These are phyloP conservation scores for Spisula subtruncata DNA, from an alignment of 2,888 invertebrate species.

Conservation along the genomic window DNA sequence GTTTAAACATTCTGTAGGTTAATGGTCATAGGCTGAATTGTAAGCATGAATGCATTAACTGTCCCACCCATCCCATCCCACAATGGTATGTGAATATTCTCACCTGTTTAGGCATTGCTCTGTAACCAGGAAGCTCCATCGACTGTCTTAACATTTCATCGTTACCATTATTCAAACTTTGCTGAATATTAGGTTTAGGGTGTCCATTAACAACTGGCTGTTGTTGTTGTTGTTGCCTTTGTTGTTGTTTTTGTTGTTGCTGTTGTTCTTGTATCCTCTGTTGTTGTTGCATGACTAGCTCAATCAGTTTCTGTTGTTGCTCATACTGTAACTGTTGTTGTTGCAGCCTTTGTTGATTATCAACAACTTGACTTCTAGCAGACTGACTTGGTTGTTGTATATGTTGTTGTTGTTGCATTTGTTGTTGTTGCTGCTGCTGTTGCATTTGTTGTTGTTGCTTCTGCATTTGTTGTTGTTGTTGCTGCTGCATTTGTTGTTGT, in stretches of 20 bases:
- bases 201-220: slow-evolving; percentile 34
- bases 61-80: too few species aligned
- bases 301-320: slow-evolving; percentile 66
- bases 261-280: slow-evolving; percentile 64
- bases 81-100: neutral
- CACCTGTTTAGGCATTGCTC: slow-evolving; percentile 58
- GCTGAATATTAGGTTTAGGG: slow-evolving; percentile 40
- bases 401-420: slow-evolving; percentile 49
- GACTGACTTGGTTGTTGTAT: slow-evolving; percentile 64
- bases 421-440: slow-evolving; percentile 29
- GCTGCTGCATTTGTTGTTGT: neutral
- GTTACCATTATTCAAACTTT: slow-evolving; percentile 28
- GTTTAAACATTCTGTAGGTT: too few species aligned
- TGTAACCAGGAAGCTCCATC: slow-evolving; percentile 65
- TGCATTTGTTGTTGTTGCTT: slow-evolving; percentile 49
- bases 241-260: slow-evolving; percentile 42
- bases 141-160: slow-evolving; percentile 52
- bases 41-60: too few species aligned
- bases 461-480: slow-evolving; percentile 65
- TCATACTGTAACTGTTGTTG: slow-evolving; percentile 63
- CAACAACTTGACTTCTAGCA: slow-evolving; percentile 38
- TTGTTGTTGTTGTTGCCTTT: slow-evolving; percentile 39
- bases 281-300: slow-evolving; percentile 59
- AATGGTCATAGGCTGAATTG: too few species aligned
- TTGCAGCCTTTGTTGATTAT: slow-evolving; percentile 59